Base-by-base conservation (phyloP, 2,888 invertebrate genomes). In the Pachymerium ferrugineum region DNA sequence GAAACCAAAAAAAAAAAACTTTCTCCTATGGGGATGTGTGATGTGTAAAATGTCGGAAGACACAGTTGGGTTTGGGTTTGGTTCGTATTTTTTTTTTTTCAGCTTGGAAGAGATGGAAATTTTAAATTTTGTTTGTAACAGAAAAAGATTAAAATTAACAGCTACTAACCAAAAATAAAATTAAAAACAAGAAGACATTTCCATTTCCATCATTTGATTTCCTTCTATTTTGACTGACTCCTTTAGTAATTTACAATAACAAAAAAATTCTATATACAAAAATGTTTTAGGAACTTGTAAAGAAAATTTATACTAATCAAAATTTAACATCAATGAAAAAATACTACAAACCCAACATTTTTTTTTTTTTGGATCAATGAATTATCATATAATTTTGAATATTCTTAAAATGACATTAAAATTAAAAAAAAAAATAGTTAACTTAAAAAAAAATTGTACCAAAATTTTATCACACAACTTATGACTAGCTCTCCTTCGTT, bases 281-380 rank as follows among this genome's bases (percentile, higher is more conserved):
- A 62, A 62, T 62, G 62, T 62, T 62, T 62, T 62, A 62, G 62
- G 62, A 62, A 62, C 62, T 62, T 62, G 62, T 62, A 62, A 62
- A 62, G 22, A 62, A 62, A 62, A 28, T 62, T 38, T 62, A 3
- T 62, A n/a, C 22, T 25, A 62, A 28, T 62, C 14, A 62, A 28
- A 62, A 28, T 62, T 4, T 8, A 38, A 38, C 12, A 38, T n/a
- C 12, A 62, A 62, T n/a, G 14, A n/a, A 28, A 62, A 54, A 28
- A 62, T 38, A 38, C n/a, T 38, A 16, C 38, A 62, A 62, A 62
- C 62, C 62, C 62, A 62, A 62, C 62, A 62, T 28, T 14, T 5
- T 54, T n/a, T 54, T 33, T 38, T 38, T 38, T 38, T 38, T 38
- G 12, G n/a, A 12, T 38, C 16, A n/a, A n/a, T 38, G 12, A 38